These are phyloP conservation scores for Maccullochella peelii DNA, from an alignment of 2,113 vertebrate genomes.

Conservation along the genomic window DNA sequence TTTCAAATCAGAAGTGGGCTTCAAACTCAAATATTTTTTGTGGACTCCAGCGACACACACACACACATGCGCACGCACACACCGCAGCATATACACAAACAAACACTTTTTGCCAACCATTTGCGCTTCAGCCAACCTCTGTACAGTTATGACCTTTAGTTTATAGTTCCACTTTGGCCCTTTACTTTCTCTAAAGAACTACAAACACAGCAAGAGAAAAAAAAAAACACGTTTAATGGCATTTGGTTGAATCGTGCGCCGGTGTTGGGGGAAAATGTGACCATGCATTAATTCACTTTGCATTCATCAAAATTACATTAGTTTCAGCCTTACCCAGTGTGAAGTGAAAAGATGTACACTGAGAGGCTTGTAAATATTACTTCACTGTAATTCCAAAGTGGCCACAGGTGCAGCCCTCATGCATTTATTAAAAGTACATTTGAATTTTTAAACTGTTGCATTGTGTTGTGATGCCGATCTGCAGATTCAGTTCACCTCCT, in stretches of 20 bases:
- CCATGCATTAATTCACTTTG: conserved; percentile 33
- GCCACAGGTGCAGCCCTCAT: conserved; percentile 70
- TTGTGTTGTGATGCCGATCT: conserved; percentile 18
- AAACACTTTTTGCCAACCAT: conserved; percentile 1
- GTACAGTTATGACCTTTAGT: conserved; percentile 46
- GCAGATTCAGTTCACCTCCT: conserved; percentile 17
- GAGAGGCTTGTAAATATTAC: conserved; percentile 57
- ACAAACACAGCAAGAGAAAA: conserved; percentile 19
- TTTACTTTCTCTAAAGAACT: conserved; percentile 36
- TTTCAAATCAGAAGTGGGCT: conserved; percentile 7
- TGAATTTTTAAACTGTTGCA: conserved; percentile 52
- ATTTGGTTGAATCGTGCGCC: conserved; percentile 32
- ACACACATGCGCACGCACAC: neutral
- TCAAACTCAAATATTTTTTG: conserved; percentile 20
- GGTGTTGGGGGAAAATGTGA: neutral
- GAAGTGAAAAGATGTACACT: conserved; percentile 40
- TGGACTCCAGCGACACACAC: neutral
- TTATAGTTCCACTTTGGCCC: conserved; percentile 35
- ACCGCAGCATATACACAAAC: neutral
- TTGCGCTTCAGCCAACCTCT: conserved; percentile 23
- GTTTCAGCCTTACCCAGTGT: conserved; percentile 24
- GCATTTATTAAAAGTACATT: conserved; percentile 71
- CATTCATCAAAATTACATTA: conserved; percentile 61
- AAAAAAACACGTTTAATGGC: conserved; percentile 51
- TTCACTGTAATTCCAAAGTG: conserved; percentile 54